phyloP scores from a whole-genome alignment of 2,888 invertebrate genomes.

The Globia sparganii region DNA sequence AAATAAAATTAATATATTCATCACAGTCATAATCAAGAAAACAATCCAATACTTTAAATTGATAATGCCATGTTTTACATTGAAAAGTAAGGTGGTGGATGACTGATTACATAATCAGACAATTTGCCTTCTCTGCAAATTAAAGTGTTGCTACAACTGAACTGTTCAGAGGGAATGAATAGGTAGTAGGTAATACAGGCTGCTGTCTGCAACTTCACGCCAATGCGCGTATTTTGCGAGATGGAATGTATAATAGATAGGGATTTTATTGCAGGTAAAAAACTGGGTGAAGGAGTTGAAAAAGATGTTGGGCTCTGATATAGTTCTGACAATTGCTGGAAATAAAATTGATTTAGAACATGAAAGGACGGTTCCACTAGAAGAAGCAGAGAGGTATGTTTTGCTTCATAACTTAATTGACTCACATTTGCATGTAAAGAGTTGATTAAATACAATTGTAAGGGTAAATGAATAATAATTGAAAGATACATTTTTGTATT shows the following conservation, averaged over 20 bases:
- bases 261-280: slow-evolving; percentile 93
- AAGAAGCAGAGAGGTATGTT: slow-evolving; percentile 95
- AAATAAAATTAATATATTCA: slow-evolving; percentile 2
- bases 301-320: slow-evolving; percentile 98
- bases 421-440: background rate
- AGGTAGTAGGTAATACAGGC: no score
- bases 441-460: background rate
- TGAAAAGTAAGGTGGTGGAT: slow-evolving; percentile 7
- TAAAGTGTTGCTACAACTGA: background rate
- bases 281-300: slow-evolving; percentile 99
- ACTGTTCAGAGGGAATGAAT: background rate
- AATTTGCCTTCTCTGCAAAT: background rate
- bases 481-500: slow-evolving; percentile 67
- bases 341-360: slow-evolving; percentile 99
- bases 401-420: background rate
- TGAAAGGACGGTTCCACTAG: slow-evolving; percentile 95
- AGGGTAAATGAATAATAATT: background rate
- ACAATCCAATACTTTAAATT: slow-evolving; percentile 6
- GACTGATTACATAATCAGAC: background rate
- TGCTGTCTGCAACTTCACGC: no score
- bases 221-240: no score
- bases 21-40: background rate
- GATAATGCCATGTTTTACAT: slow-evolving; percentile 2
- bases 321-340: slow-evolving; percentile 97
- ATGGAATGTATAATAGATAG: background rate